A percentile compares a stretch with the other conserved stretches of the same genome.
Evolutionary conservation across 2,888 invertebrate genomes (phyloP).

Genomic region (Anthoptus insignis): DNA sequence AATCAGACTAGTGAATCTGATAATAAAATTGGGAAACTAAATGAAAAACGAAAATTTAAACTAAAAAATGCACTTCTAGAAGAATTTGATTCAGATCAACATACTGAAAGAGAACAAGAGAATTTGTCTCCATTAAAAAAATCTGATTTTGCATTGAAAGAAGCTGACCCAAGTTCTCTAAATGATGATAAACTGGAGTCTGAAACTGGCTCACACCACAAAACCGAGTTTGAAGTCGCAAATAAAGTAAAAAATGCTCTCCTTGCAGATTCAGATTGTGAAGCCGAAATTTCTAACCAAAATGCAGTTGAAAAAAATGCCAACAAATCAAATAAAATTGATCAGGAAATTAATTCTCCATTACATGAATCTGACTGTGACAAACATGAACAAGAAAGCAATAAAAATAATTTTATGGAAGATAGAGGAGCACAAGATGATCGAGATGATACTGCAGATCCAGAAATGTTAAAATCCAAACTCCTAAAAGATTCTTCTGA

Average conservation of each 20-base stretch:
- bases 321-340: conserved; percentile 9
- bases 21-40: background rate
- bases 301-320: background rate
- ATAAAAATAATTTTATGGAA: background rate
- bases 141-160: conserved; percentile 48
- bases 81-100: conserved; percentile 55
- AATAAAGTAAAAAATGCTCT: conserved; percentile 17
- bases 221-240: conserved; percentile 12
- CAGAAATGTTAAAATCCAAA: conserved; percentile 50
- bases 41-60: too few relatives aligned
- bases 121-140: conserved; percentile 41
- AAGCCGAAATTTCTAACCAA: conserved; percentile 9
- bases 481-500: conserved; percentile 55
- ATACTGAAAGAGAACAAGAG: conserved; percentile 35
- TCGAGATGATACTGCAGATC: background rate
- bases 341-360: conserved; percentile 17
- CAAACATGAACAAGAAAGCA: conserved; percentile 20
- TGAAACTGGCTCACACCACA: conserved; percentile 30
- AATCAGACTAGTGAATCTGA: background rate
- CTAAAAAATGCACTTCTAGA: conserved; percentile 54
- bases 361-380: conserved; percentile 33
- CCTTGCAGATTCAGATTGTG: conserved; percentile 16
- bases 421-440: conserved; percentile 2
- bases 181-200: conserved; percentile 36
- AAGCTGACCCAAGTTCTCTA: conserved; percentile 55